A percentile compares a stretch with the other conserved stretches of the same genome.
Evolutionary conservation across 2,888 invertebrate species (phyloP).

Genomic region (Trissolcus brochymenae): DNA sequence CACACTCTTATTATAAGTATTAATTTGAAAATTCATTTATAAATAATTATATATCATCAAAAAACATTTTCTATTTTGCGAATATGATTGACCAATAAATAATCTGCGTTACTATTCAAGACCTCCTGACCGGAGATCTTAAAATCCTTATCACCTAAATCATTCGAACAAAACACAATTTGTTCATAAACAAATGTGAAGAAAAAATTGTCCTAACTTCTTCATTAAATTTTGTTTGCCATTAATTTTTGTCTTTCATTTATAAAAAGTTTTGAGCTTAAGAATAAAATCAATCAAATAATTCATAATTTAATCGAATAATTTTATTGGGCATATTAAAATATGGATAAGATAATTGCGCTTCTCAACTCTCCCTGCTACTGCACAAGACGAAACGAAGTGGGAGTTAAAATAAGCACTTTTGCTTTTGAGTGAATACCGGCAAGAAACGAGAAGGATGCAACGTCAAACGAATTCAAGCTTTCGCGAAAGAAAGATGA

Average conservation of each 20-base stretch:
- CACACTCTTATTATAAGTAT: no score
- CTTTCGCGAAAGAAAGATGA: conserved; percentile 42
- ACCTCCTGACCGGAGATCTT: conserved; percentile 9
- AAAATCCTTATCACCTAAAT: conserved; percentile 29
- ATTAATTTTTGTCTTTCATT: no score
- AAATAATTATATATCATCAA: no score
- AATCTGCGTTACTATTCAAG: background rate
- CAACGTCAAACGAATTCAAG: conserved; percentile 37
- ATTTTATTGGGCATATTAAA: background rate
- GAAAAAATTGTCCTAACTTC: no score
- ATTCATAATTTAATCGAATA: background rate
- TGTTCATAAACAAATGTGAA: no score
- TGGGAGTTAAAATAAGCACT: conserved; percentile 48
- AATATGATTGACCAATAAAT: no score
- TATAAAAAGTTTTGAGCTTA: no score
- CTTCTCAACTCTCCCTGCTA: background rate
- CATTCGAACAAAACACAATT: no score
- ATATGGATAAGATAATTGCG: conserved; percentile 16
- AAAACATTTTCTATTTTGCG: no score
- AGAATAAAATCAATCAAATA: no score
- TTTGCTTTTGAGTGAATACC: conserved; percentile 22
- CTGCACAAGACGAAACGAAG: conserved; percentile 28
- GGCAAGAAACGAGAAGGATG: conserved; percentile 31
- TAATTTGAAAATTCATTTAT: no score
- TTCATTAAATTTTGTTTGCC: no score